phyloP scores from a whole-genome alignment of 2,113 vertebrate species.

The Helogale parvula region DNA sequence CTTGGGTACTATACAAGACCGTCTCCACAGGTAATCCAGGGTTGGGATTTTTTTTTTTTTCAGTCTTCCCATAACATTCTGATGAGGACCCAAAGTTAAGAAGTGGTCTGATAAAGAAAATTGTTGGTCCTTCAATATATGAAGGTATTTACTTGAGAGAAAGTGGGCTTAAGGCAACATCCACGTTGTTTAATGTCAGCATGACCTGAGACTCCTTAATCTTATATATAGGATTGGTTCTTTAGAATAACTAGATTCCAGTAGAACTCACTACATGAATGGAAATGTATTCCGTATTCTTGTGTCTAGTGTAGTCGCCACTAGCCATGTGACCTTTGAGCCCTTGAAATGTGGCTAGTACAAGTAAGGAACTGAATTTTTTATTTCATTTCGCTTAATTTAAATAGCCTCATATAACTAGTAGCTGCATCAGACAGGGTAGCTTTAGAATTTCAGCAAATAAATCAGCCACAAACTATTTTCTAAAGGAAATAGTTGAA shows the following conservation, averaged over 20 bases:
- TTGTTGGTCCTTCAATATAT: neutral
- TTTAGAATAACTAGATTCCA: neutral
- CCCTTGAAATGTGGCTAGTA: neutral
- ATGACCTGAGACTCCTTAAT: neutral
- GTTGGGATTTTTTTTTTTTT: neutral
- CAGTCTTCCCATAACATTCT: neutral
- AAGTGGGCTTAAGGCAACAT: neutral
- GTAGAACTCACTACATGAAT: neutral
- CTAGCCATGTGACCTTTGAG: neutral
- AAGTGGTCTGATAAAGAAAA: neutral
- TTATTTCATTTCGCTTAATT: no score
- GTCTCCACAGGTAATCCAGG: no score
- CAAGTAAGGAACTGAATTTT: no score
- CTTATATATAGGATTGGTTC: neutral
- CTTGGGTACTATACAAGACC: neutral
- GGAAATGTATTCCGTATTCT: neutral
- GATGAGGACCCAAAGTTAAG: neutral
- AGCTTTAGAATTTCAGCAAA: neutral
- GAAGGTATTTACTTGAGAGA: neutral
- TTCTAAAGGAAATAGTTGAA: neutral
- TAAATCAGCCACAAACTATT: neutral
- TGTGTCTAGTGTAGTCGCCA: neutral
- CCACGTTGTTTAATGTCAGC: neutral
- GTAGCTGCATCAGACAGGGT: neutral
- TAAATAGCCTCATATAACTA: neutral